Evolutionary conservation across 2,888 invertebrate species (phyloP).

Genomic region (Melinaea marsaeus): DNA sequence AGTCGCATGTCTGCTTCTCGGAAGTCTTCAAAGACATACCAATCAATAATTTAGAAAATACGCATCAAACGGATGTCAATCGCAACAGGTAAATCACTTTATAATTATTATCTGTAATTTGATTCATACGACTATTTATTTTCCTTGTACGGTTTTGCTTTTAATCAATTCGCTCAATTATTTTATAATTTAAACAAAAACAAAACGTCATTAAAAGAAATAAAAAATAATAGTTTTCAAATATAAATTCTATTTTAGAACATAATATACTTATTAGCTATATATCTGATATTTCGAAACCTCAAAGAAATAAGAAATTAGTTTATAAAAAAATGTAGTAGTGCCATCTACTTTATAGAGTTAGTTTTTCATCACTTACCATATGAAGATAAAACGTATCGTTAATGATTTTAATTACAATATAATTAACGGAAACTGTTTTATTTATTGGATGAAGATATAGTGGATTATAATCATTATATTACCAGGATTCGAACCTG

Average conservation of each 20-base stretch:
- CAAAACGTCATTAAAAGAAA: no score
- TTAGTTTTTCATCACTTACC: slow-evolving; percentile 56
- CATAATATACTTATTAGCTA: neutral
- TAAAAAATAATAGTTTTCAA: no score
- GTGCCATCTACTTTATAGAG: slow-evolving; percentile 53
- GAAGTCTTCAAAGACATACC: no score
- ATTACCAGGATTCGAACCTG: no score
- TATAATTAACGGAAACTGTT: slow-evolving; percentile 46
- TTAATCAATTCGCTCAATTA: neutral
- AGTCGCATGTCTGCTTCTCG: neutral
- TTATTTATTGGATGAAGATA: no score
- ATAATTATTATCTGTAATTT: slow-evolving; percentile 18
- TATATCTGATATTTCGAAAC: slow-evolving; percentile 48
- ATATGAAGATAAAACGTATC: slow-evolving; percentile 52
- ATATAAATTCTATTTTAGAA: no score
- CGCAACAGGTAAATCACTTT: slow-evolving; percentile 11
- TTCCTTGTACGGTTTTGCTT: slow-evolving; percentile 34
- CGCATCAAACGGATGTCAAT: slow-evolving; percentile 34
- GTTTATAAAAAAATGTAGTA: slow-evolving; percentile 49
- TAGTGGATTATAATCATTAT: no score
- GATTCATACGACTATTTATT: slow-evolving; percentile 29
- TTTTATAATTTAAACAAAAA: neutral
- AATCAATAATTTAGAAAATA: slow-evolving; percentile 33
- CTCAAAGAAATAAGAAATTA: slow-evolving; percentile 39
- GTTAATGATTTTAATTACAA: slow-evolving; percentile 60